Percentiles rank a stretch among this genome's conserved stretches.
Evolutionary conservation across 2,113 vertebrate species (phyloP).

Genomic region (Chamaea fasciata): DNA sequence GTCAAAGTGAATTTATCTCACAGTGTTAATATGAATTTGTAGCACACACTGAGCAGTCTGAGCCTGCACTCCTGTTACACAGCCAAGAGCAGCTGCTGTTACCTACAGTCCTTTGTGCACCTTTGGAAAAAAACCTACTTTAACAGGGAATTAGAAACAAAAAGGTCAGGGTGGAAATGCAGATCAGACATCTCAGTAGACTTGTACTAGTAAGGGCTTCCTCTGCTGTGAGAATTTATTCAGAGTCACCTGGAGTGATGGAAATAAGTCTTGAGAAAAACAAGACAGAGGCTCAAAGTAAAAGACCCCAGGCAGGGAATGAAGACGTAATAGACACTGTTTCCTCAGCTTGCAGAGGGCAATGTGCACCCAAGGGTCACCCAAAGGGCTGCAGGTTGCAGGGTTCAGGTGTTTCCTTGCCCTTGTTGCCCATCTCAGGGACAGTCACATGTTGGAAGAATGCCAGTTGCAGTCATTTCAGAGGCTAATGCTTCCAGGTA

Average conservation of each 20-base stretch:
- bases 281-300: neutral
- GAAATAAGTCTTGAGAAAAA: neutral
- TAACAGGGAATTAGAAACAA: neutral
- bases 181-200: neutral
- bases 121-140: neutral
- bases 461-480: neutral
- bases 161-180: neutral
- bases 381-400: neutral
- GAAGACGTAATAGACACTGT: neutral
- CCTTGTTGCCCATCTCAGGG: neutral
- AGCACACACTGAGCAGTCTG: neutral
- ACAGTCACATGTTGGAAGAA: neutral
- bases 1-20: neutral
- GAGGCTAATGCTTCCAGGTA: neutral
- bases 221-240: neutral
- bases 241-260: neutral
- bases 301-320: neutral
- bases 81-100: neutral
- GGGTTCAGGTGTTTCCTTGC: neutral
- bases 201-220: neutral
- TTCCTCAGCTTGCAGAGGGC: neutral
- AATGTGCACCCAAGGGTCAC: neutral
- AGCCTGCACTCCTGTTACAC: neutral
- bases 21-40: neutral
- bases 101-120: neutral